Evolutionary conservation across 2,888 invertebrate genomes (phyloP).

Genomic region (Entomobrya multifasciata): DNA sequence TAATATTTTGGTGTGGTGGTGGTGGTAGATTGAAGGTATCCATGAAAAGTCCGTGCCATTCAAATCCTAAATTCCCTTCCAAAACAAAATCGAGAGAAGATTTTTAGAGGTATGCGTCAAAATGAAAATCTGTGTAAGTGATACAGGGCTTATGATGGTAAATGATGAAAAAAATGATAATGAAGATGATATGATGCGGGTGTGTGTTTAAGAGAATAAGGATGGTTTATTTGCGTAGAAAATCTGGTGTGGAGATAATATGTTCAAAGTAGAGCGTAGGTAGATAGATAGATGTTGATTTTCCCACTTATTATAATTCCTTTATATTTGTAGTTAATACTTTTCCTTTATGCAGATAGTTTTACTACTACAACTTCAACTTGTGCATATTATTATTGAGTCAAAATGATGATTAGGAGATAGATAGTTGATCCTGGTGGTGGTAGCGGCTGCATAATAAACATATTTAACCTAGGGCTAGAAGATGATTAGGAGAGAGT

Average conservation of each 20-base stretch:
- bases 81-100: neutral
- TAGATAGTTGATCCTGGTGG: neutral
- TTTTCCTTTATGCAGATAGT: neutral
- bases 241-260: neutral
- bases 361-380: neutral
- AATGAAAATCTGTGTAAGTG: slow-evolving; percentile 28
- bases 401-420: slow-evolving; percentile 52
- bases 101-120: slow-evolving; percentile 33
- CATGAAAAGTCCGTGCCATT: slow-evolving; percentile 18
- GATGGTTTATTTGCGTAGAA: neutral
- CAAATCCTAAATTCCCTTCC: neutral
- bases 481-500: slow-evolving; percentile 38
- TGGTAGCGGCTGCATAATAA: slow-evolving; percentile 14
- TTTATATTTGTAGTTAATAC: neutral
- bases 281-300: neutral
- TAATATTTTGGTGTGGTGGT: slow-evolving; percentile 17
- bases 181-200: slow-evolving; percentile 27
- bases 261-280: no score
- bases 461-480: slow-evolving; percentile 47
- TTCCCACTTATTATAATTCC: neutral
- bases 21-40: slow-evolving; percentile 10
- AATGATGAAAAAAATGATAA: slow-evolving; percentile 28
- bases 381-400: slow-evolving; percentile 50
- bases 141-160: neutral
- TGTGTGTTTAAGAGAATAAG: neutral